Base-by-base conservation (phyloP, 2,113 vertebrate genomes). In the Cynopterus brachyotis region DNA sequence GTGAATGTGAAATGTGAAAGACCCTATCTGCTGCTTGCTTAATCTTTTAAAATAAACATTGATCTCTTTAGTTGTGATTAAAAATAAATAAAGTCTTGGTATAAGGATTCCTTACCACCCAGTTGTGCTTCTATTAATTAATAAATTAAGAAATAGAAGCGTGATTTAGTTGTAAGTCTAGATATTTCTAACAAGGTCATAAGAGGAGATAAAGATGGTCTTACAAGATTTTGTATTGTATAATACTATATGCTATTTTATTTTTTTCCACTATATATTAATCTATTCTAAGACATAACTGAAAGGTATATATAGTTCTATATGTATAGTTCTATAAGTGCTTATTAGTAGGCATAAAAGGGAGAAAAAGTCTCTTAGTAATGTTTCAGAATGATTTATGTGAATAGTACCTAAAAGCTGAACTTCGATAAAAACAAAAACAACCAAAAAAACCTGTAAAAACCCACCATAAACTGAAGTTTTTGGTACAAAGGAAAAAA, bases 11-110 rank as follows among this genome's bases (percentile, higher is more conserved):
- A 89, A 67, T 81, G 35, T 80, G 47, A 78, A 88, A 89, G 45
- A 42, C 12, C 2, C 3, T 86, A 4, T 45, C 2, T 80, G 17
- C 12, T 87, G 47, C 15, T 53, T 95, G 3, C 20, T 84, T 94
- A 81, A 79, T 91, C 2, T 81, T 92, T 91, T 60, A 84, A 72
- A 96, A 78, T 87, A 72, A 64, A 76, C 53, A 45, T 59, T 86
- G 24, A 70, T 94, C 45, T 94, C 42, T 75, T 95, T 42, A 87
- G 37, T n/a, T 80, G 9, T 87, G 72, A 50, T 26, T 4, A 84
- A 66, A 89, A 90, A 57, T 89, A 30, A 72, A 95, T 89, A 30
- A 72, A 95, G 24, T 89, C 24, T 16, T 79, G n/a, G 53, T 78
- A 28, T 93, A 67, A 94, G 12, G 57, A 80, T 19, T 45, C 24